Evolutionary conservation across 1,140 invertebrate genomes (phyloP), one percentile per base, ranked within the genome.

Genomic region (Phortica variegata): DNA sequence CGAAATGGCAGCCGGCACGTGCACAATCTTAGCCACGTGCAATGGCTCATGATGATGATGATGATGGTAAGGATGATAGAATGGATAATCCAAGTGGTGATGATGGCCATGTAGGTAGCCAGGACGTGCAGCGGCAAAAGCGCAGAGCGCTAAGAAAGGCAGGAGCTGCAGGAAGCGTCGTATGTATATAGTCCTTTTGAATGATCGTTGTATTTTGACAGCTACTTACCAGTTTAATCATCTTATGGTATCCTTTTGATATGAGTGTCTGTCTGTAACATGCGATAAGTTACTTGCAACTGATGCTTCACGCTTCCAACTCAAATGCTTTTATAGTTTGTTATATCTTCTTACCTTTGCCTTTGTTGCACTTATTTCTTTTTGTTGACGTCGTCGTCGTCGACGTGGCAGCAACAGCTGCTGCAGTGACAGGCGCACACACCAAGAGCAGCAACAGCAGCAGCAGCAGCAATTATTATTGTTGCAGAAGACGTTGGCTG

Each of bases 1-100:
- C 26, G 79, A 80, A 2, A 81, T 71, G 20, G 73, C 75, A 1
- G 78, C 73, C 2, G 75, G 74, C 31, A 77, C 55, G 19, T 78
- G 65, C 12, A 69, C 58, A 7, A 62, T 59, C 29, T 72, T 63
- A 38, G 69, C 63, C 37, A 69, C 56, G 50, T 73, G 71, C 32
- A 73, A 42, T 0, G 71, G 71, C 19, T 73, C 71, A 20, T 68
- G 57, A 39, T 73, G 61, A 17, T 69, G 63, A 36, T 63, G 61
- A 15, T 56, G 47, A 21, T 21, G 61, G 3, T 16, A 17, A n/a
- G n/a, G n/a, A 7, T 47, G 51, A 20, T 47, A 65, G 2, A 69
- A 38, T 1, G 68, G 58, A 23, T 68, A 68, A 36, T 73, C 70
- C 42, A 71, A 69, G 19, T 65, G 63, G 8, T 73, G 71, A 31